These are phyloP conservation scores for Ectropis grisescens DNA, from an alignment of 1,140 invertebrate genomes.

Conservation along the genomic window DNA sequence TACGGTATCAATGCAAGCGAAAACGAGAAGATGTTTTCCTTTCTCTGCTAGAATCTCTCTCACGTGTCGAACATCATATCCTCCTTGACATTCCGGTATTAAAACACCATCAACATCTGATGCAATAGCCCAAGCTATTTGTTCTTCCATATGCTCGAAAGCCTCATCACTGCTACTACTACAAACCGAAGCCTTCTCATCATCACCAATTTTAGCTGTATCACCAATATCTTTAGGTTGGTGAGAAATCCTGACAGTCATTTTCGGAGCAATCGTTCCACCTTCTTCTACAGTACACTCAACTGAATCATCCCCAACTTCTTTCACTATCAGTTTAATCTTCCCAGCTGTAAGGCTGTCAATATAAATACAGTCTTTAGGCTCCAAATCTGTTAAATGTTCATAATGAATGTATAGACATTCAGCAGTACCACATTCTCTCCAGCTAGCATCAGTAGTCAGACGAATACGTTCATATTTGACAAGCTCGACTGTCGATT, in stretches of 20 bases:
- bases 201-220: conserved; percentile 22
- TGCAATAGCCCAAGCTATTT: conserved; percentile 49
- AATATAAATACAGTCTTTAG: conserved; percentile 38
- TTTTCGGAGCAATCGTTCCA: conserved; percentile 48
- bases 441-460: conserved; percentile 47
- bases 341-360: conserved; percentile 43
- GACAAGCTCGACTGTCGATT: conserved; percentile 33
- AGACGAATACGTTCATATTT: conserved; percentile 35
- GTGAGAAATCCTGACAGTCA: conserved; percentile 49
- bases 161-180: conserved; percentile 29
- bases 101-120: conserved; percentile 51
- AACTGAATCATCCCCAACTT: conserved; percentile 53
- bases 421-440: conserved; percentile 48
- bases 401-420: conserved; percentile 55
- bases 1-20: conserved; percentile 77
- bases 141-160: conserved; percentile 53
- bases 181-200: conserved; percentile 26
- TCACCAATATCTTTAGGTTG: conserved; percentile 29
- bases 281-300: conserved; percentile 41
- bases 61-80: conserved; percentile 38
- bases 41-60: conserved; percentile 41
- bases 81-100: conserved; percentile 36
- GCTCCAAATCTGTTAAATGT: conserved; percentile 44
- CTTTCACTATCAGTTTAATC: conserved; percentile 40
- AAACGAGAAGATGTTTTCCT: conserved; percentile 57